phyloP scores from a whole-genome alignment of 1,140 invertebrate genomes.

The Cherax quadricarinatus region DNA sequence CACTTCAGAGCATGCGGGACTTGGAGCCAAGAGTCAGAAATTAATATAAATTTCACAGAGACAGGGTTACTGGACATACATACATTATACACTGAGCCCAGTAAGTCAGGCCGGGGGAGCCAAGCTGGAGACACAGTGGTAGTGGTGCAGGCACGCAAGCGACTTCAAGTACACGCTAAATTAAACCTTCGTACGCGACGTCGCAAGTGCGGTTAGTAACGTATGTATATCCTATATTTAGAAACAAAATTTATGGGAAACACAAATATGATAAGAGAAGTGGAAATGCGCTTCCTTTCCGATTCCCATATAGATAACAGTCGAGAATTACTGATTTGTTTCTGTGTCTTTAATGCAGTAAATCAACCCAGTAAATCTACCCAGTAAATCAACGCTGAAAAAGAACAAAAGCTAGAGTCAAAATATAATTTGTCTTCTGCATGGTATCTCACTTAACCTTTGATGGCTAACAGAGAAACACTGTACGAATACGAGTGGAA shows the following conservation, averaged over 20 bases:
- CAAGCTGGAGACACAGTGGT: not conserved
- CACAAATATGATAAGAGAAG: not conserved
- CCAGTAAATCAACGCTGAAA: not conserved
- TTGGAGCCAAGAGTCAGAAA: not conserved
- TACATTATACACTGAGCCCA: not conserved
- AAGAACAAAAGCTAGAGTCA: not conserved
- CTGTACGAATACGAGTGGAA: not conserved
- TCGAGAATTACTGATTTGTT: not conserved
- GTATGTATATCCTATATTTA: not conserved
- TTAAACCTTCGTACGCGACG: not conserved
- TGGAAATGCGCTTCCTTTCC: not conserved
- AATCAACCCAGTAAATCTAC: not conserved
- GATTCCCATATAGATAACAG: not conserved
- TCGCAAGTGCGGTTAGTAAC: not conserved
- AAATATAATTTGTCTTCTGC: not conserved
- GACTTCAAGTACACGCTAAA: not conserved
- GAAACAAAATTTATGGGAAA: not conserved
- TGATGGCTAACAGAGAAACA: not conserved
- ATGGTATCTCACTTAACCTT: not conserved
- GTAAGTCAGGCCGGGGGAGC: not conserved
- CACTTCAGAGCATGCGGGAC: not conserved
- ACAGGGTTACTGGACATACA: not conserved
- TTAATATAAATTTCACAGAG: not conserved
- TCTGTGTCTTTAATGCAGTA: not conserved
- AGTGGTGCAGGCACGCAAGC: not conserved